Evolutionary conservation across 2,113 vertebrate genomes (phyloP).

Genomic region (Gymnocephalus cernua): DNA sequence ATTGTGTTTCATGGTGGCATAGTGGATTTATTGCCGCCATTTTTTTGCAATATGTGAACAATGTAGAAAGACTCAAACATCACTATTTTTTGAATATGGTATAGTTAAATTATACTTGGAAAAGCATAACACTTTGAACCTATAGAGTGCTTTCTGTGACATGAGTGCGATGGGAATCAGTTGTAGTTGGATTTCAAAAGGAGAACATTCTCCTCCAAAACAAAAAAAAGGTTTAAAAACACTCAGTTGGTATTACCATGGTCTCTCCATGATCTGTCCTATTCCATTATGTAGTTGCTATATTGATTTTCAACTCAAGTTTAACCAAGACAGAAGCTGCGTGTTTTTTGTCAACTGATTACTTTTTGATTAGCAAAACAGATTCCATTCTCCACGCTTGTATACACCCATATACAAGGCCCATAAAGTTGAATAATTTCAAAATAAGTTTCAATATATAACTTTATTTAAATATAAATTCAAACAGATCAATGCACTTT

Average conservation of each 20-base stretch:
- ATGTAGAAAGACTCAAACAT: neutral
- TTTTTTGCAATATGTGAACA: neutral
- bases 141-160: neutral
- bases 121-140: neutral
- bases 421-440: neutral
- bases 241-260: conserved; percentile 51
- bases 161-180: neutral
- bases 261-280: conserved; percentile 58
- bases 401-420: neutral
- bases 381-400: neutral
- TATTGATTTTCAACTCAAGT: conserved; percentile 65
- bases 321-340: conserved; percentile 44
- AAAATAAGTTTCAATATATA: neutral
- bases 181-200: neutral
- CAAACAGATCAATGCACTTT: neutral
- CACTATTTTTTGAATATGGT: neutral
- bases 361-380: conserved; percentile 36
- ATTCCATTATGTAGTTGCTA: conserved; percentile 52
- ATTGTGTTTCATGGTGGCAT: neutral
- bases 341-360: conserved; percentile 41
- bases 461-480: too few relatives aligned
- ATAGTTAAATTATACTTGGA: neutral
- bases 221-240: conserved; percentile 37
- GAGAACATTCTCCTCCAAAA: neutral
- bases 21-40: neutral